Base-by-base conservation (phyloP, 2,113 vertebrate species). In the Catharus bicknelli region DNA sequence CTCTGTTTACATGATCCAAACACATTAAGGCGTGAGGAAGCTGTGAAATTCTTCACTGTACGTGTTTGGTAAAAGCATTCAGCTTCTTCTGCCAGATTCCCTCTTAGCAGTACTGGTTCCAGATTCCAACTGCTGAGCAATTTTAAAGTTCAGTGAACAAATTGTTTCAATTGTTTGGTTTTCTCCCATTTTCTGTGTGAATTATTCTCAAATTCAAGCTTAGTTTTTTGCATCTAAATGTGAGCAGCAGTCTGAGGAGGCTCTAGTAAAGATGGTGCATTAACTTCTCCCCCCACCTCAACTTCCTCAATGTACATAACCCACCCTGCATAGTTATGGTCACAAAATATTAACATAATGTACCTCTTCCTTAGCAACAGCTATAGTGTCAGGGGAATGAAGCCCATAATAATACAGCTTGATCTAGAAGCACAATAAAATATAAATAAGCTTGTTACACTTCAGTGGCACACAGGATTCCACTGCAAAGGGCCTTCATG, bases 361-460 rank as follows among this genome's bases (percentile, higher is more conserved):
- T 86, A 74, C 53, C 53, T 93, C 80, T 87, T 72, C 90, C 86
- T 91, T 91, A 92, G 69, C 83, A 95, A 92, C 47, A 92, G 75
- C 80, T 90, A 70, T 26, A 69, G 26, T 72, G 19, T 67, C 69
- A 83, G 47, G 66, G 63, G 80, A 95, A 87, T 88, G 32, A 22
- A 55, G 92, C 36, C 86, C 78, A 79, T 73, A 77, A 82, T 83
- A 93, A 93, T 72, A 55, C 78, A 73, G 69, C 58, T 88, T 95
- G 90, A 91, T 92, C 84, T 69, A 95, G 84, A 92, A 95, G 87
- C 59, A 94, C 76, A 94, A 78, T 88, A 92, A 81, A 97, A 94
- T 95, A 88, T 93, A 82, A 97, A 93, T 88, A 95, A 90, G 76
- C 79, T 88, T 95, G 90, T 86, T 92, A 87, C 93, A 96, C 77